A percentile compares a stretch with the other conserved stretches of the same genome.
Conservation (phyloP, 2,797 vertebrate species). For the Sardinella longiceps region DNA sequence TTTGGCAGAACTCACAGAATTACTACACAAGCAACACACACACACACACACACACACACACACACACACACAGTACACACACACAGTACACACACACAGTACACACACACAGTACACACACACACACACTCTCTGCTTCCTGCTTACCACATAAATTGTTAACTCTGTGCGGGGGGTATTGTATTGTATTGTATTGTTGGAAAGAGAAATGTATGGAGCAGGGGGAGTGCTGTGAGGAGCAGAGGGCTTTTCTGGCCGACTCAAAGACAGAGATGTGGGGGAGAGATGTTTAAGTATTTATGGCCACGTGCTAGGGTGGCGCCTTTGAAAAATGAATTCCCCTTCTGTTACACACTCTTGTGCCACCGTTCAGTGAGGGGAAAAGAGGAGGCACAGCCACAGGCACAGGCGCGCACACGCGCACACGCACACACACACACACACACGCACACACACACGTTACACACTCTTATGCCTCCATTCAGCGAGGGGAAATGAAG, state of each 20-base stretch:
- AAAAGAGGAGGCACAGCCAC: no score
- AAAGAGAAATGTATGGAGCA: background rate
- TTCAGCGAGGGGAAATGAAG: background rate
- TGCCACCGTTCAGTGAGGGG: background rate
- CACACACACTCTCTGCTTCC: background rate
- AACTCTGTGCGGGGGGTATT: background rate
- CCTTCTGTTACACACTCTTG: background rate
- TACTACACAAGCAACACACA: no score
- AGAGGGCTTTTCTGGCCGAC: background rate
- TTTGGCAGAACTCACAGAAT: no score
- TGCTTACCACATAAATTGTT: slow-evolving; percentile 3
- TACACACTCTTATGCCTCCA: background rate
- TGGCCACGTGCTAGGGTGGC: background rate
- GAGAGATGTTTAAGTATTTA: slow-evolving; percentile 19
- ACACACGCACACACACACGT: background rate
- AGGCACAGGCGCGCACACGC: background rate
- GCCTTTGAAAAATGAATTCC: slow-evolving; percentile 11
- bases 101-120: no score
- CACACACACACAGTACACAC: no score
- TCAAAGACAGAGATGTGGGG: background rate
- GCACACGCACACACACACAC: background rate
- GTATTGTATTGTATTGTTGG: background rate
- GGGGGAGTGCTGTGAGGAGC: background rate
- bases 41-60: no score
- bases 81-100: no score